These are phyloP conservation scores for Zoroaster sp. DNA, from an alignment of 53 echinoderm and acorn worm genomes.

Conservation along the genomic window DNA sequence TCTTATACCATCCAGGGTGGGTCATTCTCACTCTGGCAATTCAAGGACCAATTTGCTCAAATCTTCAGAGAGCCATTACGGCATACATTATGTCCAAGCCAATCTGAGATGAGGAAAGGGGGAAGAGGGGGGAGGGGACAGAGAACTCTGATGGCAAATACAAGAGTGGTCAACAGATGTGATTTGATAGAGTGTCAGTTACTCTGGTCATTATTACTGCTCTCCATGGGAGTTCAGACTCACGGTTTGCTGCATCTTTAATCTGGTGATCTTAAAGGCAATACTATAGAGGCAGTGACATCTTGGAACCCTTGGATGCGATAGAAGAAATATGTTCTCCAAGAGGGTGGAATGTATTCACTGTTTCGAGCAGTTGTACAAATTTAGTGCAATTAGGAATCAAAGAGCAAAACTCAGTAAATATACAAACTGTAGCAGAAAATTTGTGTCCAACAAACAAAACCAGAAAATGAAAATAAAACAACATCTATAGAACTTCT, in stretches of 20 bases:
- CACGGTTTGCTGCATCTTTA: background rate
- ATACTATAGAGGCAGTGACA: no score
- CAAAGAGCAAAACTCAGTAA: no score
- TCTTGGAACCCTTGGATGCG: no score
- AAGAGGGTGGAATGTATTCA: no score
- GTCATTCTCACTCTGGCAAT: slow-evolving; percentile 31
- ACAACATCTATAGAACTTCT: no score
- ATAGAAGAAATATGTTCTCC: no score
- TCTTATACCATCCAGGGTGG: background rate
- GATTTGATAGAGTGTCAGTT: background rate
- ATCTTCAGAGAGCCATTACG: background rate
- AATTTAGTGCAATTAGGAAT: no score
- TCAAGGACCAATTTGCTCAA: slow-evolving; percentile 19
- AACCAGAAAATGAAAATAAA: no score
- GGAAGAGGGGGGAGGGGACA: background rate
- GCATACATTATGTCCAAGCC: background rate
- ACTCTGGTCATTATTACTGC: background rate
- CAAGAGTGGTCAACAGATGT: background rate
- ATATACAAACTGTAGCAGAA: no score
- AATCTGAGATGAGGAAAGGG: background rate
- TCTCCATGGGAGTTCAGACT: background rate
- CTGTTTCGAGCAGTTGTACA: no score
- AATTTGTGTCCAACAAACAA: no score
- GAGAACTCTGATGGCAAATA: no score
- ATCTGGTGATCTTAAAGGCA: background rate